Evolutionary conservation across 2,797 vertebrate species (phyloP), one percentile per base, ranked within the genome.

Genomic region (Squalus acanthias): DNA sequence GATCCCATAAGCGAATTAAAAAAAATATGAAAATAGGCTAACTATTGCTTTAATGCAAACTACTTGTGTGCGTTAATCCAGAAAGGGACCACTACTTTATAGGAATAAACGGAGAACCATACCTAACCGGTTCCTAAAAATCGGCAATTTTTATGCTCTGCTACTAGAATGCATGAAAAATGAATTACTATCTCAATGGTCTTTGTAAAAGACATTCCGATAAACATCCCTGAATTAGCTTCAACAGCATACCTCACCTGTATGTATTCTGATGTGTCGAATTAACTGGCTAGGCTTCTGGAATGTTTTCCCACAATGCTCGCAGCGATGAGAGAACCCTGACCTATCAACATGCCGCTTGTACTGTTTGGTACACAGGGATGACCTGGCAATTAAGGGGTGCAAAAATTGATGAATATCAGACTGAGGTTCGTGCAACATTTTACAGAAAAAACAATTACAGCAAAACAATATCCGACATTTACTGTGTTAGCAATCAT

Each of bases 251-350:
- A 69, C 63, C 97, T 98, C 97, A 99, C 99, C 99, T 97, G 99
- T 99, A 97, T 99, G 99, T 98, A 99, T 99, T 97, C 99, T 98
- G 96, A 99, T 98, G 96, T 99, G 99, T 92, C 99, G 98, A 0
- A 99, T 99, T 82, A 99, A 98, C 97, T 99, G 99, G 97, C 99
- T 99, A 0, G 99, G 99, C 97, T 99, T 99, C 96, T 99, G 99
- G 97, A 99, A 99, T 0, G 99, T 99, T 97, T 99, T 99, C 89
- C 99, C 99, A 70, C 99, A 99, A 97, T 99, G 99, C 65, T 99
- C 98, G 97, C 99, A 99, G 5, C 98, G 98, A 97, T 99, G 99
- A 0, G 99, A 99, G 97, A 99, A 99, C 3, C 99, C 98, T 96
- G 98, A 99, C 97, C 99, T 98, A 97, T 99, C 99, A 9, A 99